These are phyloP conservation scores for Lasioglossum villosulum DNA, from an alignment of 2,888 invertebrate genomes.

Conservation along the genomic window DNA sequence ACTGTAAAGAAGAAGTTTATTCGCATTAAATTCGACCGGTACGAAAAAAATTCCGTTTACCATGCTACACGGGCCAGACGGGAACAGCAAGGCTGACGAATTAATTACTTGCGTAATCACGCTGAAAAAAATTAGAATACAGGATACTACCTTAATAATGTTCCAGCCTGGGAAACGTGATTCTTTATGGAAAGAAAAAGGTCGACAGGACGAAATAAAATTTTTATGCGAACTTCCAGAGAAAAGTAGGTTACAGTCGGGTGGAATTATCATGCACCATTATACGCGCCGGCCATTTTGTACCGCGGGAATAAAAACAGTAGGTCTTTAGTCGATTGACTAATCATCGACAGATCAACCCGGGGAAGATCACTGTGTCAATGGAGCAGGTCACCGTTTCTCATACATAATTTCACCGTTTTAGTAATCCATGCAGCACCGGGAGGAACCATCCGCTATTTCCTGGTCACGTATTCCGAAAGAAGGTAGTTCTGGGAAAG, in stretches of 20 bases:
- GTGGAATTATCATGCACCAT: background rate
- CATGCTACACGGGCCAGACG: background rate
- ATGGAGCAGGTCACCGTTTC: conserved; percentile 13
- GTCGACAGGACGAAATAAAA: conserved; percentile 4
- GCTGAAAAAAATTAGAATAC: conserved; percentile 2
- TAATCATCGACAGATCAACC: background rate
- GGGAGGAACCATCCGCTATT: background rate
- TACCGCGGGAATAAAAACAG: background rate
- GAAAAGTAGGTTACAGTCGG: conserved; percentile 6
- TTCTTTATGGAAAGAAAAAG: conserved; percentile 3
- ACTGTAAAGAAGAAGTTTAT: too few species aligned
- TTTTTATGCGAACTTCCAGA: background rate
- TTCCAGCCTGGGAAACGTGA: background rate
- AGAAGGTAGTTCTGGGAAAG: conserved; percentile 5
- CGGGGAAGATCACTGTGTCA: background rate
- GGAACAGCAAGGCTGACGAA: background rate
- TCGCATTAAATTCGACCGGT: background rate
- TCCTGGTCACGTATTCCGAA: conserved; percentile 60
- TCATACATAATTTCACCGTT: conserved; percentile 19
- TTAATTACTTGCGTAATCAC: background rate
- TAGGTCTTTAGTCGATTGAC: conserved; percentile 2
- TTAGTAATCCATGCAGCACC: conserved; percentile 27
- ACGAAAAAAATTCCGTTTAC: background rate
- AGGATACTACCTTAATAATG: background rate
- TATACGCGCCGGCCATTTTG: background rate